Conservation (phyloP, 37 sponge, comb jelly and placozoan genomes). For the Eunapius fragilis region DNA sequence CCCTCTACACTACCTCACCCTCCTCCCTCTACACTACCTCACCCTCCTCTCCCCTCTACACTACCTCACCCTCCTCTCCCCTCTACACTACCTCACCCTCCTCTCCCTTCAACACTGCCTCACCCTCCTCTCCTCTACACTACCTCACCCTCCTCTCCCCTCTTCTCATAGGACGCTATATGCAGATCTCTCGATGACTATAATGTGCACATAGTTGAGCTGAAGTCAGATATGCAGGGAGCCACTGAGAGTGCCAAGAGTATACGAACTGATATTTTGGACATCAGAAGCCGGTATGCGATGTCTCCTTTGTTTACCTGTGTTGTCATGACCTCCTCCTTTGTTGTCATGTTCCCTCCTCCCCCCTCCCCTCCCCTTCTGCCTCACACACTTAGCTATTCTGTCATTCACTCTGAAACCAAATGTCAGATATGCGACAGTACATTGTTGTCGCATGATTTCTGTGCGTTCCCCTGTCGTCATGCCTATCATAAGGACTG, state of each 20-base stretch:
- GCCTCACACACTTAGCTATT: constrained; percentile 52
- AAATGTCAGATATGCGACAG: constrained; percentile 82
- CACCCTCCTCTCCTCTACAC: too few species aligned
- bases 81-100: background rate
- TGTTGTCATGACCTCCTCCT: background rate
- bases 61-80: too few species aligned
- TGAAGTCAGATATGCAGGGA: constrained; percentile 91
- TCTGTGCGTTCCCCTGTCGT: constrained; percentile 95
- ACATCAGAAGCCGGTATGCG: constrained; percentile 79
- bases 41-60: too few species aligned
- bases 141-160: background rate
- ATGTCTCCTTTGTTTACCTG: background rate
- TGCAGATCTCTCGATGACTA: constrained; percentile 89
- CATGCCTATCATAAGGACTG: constrained; percentile 96
- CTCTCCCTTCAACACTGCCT: background rate
- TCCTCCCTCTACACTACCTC: too few species aligned
- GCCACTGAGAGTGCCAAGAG: constrained; percentile 92
- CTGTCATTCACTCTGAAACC: constrained; percentile 61
- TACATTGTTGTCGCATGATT: constrained; percentile 76
- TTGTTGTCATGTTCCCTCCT: background rate
- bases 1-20: background rate
- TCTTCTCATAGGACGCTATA: constrained; percentile 79
- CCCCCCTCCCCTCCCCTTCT: background rate
- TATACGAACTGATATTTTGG: constrained; percentile 88
- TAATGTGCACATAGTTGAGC: constrained; percentile 85